Base-by-base conservation (phyloP, 2,888 invertebrate genomes). In the Torymus tubicola region DNA sequence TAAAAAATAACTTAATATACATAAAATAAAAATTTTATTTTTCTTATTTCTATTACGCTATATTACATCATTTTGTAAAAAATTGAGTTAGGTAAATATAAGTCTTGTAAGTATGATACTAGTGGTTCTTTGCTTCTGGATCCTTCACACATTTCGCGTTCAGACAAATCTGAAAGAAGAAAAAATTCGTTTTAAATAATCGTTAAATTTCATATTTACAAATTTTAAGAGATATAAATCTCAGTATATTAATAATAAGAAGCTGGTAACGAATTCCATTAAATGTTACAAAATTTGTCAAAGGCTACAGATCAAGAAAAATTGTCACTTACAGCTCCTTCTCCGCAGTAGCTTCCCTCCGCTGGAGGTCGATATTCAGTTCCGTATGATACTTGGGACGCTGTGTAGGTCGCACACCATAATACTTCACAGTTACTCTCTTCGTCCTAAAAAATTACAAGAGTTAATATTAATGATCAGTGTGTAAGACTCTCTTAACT, bases 151-250 rank as follows among this genome's bases (percentile, higher is more conserved):
- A 80, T 60, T 73, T 12, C 1, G 60, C 69, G 60, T 74, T 21
- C 14, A 80, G 50, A 24, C 79, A 80, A n/a, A 80, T 65, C 79
- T 80, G 31, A 2, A 64, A 74, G n/a, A 52, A 53, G 18, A 24
- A 65, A 60, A 24, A 24, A 24, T 3, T 24, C 24, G 24, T 24
- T 24, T 3, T 2, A 24, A 24, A 24, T 3, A 24, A 24, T 24
- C 24, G 24, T 24, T 24, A 2, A 24, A 2, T 24, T 24, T 24
- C 2, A 24, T 24, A 24, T 24, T 24, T 24, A 24, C 24, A 24
- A 24, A 24, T 2, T 24, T 3, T 3, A 3, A 24, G 24, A 24
- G 3, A n/a, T n/a, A 3, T 24, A 24, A 24, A 24, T 24, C 24
- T 24, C 24, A n/a, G n/a, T n/a, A 3, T 3, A 24, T 2, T 3